Evolutionary conservation across 2,113 vertebrate species (phyloP), one percentile per base, ranked within the genome.

Genomic region (Nannobrachium achirus): DNA sequence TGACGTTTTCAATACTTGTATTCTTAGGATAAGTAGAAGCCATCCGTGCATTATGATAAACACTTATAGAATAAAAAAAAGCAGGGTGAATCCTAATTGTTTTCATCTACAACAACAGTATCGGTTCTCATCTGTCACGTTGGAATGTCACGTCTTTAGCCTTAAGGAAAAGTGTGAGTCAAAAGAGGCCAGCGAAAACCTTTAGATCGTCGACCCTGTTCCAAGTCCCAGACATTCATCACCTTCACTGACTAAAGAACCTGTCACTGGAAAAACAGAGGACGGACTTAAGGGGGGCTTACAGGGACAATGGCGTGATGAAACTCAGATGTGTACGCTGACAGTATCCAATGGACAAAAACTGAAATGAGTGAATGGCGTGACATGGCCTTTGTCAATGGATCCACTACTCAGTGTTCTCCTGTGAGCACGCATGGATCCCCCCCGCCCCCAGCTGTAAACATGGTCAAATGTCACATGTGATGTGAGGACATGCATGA

Each of bases 391-490:
- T 73, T 75, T 69, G 64, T 79, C 59, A 58, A 44, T 46, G 62
- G 68, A 77, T 72, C 68, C 53, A 58, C 25, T 33, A n/a, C 18
- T 57, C 13, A 2, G 25, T 51, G 20, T 71, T 75, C 70, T 67
- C 49, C 10, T 62, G n/a, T n/a, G n/a, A 13, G 33, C 49, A 70
- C 57, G 46, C 25, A n/a, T n/a, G n/a, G n/a, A n/a, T n/a, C 66
- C 40, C n/a, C 48, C 15, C n/a, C 48, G 65, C 79, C 71, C 56
- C 66, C 8, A 83, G 81, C 78, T 72, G 69, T 72, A 83, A 76
- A 82, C 75, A 83, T 57, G 66, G 66, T 83, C 69, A 59, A 71
- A 74, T 78, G 25, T 33, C 25, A 33, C 6, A 61, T 76, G 79
- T 56, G 65, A 84, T 71, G 66, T 64, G 73, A 82, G 78, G 73